Evolutionary conservation across 2,888 invertebrate species (phyloP).

Genomic region (Poecilobothrus nobilitatus): DNA sequence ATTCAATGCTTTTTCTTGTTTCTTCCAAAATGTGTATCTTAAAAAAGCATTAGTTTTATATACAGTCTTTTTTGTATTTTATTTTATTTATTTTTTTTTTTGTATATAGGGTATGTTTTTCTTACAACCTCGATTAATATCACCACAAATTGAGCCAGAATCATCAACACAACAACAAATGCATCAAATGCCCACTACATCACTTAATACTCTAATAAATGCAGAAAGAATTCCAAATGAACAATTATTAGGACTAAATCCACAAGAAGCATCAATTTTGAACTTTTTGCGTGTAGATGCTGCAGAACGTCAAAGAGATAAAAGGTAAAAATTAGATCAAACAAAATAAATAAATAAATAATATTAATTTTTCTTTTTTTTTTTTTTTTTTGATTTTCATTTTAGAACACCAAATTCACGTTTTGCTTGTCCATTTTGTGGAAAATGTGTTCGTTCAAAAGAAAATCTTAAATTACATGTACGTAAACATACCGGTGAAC

Average conservation of each 20-base stretch:
- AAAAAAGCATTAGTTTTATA: no score
- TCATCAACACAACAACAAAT: conserved; percentile 43
- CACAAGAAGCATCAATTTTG: conserved; percentile 52
- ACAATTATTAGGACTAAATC: conserved; percentile 44
- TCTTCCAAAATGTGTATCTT: no score
- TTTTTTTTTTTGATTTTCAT: conserved; percentile 2
- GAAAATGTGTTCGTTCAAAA: conserved; percentile 80
- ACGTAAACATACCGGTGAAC: conserved; percentile 75
- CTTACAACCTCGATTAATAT: conserved; percentile 37
- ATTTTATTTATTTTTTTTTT: no score
- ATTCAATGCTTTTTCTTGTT: no score
- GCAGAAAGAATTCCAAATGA: conserved; percentile 52
- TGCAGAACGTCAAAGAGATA: conserved; percentile 57
- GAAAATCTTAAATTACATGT: conserved; percentile 82
- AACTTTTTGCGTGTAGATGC: conserved; percentile 58
- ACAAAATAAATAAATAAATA: neutral
- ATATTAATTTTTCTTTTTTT: neutral
- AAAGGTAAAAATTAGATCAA: conserved; percentile 40
- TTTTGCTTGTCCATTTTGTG: conserved; percentile 82
- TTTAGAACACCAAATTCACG: conserved; percentile 45
- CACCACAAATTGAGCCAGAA: conserved; percentile 40
- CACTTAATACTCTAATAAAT: conserved; percentile 46
- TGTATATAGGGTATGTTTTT: neutral
- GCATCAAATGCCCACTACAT: conserved; percentile 35
- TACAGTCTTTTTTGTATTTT: no score